These are phyloP conservation scores for Cephus runcator DNA, from an alignment of 2,888 invertebrate species.

Conservation along the genomic window DNA sequence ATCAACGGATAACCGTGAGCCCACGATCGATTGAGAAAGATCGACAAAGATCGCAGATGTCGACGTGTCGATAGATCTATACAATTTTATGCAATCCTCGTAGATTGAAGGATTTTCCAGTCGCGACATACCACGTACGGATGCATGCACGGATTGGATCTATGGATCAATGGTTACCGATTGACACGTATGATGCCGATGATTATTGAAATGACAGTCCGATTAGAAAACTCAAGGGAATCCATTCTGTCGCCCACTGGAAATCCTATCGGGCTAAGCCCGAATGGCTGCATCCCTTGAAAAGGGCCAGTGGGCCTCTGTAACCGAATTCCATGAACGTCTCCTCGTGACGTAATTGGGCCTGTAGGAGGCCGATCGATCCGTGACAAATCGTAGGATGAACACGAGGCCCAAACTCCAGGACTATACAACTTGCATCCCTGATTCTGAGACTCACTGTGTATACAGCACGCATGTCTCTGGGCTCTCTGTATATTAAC, in stretches of 20 bases:
- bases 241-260: not conserved
- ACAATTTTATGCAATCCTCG: conserved; percentile 51
- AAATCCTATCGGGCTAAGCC: not conserved
- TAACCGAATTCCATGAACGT: not conserved
- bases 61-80: conserved; percentile 53
- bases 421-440: not conserved
- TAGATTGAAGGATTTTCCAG: conserved; percentile 41
- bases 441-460: not conserved
- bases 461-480: not conserved
- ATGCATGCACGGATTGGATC: not conserved
- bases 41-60: conserved; percentile 40
- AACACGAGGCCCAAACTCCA: not conserved
- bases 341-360: not conserved
- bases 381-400: not conserved
- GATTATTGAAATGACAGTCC: not conserved
- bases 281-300: not conserved
- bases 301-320: not conserved
- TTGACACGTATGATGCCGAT: not conserved
- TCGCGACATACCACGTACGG: conserved; percentile 12
- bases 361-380: not conserved
- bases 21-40: conserved; percentile 33
- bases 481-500: not conserved
- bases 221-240: not conserved
- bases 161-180: not conserved
- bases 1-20: not conserved